Base-by-base conservation (phyloP, 2,888 invertebrate species). In the Tetragnatha montana region DNA sequence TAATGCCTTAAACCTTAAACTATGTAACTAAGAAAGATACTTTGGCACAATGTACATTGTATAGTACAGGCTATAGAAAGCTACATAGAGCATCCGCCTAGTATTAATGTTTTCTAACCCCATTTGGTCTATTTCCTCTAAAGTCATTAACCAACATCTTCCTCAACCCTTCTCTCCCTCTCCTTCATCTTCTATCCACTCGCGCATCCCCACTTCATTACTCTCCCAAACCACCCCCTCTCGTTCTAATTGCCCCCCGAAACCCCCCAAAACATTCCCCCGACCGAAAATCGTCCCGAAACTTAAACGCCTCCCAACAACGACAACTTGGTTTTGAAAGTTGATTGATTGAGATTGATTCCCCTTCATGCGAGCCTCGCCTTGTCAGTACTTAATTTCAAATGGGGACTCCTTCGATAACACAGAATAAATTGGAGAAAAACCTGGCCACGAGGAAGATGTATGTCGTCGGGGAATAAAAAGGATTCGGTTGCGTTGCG, bases 291-390 rank as follows among this genome's bases (percentile, higher is more conserved):
- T 4, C 35, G 71, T 81, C 70, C 69, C 49, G 60, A 49, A 71
- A 71, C 78, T 88, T 88, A 76, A 88, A 81, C 87, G 81, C 75
- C 76, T 51, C 35, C 75, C 73, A 81, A 88, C 87, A 88, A 21
- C 82, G 87, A 81, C 87, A 82, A 88, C 81, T 82, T 88, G 76
- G 82, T 76, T 88, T 88, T 76, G 81, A 88, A 88, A 88, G 82
- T 88, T 88, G 87, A 88, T 88, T 82, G 87, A 88, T 88, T 82
- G 82, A 88, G 87, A 88, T 88, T 76, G 87, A 88, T 88, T 76
- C 71, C 19, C 51, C 82, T 81, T 82, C 81, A 87, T 51, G 21
- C 22, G 81, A 87, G 81, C 87, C 69, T 21, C 76, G 35, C 19
- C 51, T 81, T 82, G 76, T 81, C 82, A 88, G 81, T 88, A 68